These are phyloP conservation scores for Cavia aperea DNA, from an alignment of 2,113 vertebrate species.

Conservation along the genomic window DNA sequence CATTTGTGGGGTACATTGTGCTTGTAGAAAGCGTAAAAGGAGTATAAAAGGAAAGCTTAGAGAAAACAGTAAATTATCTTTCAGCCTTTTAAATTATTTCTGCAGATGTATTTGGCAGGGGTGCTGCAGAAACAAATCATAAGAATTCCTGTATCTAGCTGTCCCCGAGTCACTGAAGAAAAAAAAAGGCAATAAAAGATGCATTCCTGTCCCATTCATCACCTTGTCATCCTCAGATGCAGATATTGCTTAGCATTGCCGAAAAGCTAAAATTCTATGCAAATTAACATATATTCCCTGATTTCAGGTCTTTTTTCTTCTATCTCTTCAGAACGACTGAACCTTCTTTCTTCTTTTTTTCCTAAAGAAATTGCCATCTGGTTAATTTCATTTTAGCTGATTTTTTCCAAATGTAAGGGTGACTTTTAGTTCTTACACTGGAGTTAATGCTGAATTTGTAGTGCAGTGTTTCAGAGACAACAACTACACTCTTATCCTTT, in stretches of 20 bases:
- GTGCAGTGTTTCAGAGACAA: neutral
- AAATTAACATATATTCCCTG: constrained; percentile 24
- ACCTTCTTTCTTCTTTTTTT: neutral
- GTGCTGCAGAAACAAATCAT: constrained; percentile 81
- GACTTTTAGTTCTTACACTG: neutral
- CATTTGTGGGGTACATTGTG: constrained; percentile 78
- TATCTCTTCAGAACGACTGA: neutral
- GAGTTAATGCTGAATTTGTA: constrained; percentile 12
- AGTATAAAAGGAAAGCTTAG: constrained; percentile 66
- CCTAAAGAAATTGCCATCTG: neutral
- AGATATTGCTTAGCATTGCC: constrained; percentile 42
- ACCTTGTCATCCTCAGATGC: constrained; percentile 61
- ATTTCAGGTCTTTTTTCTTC: constrained; percentile 15
- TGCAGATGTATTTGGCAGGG: constrained; percentile 84
- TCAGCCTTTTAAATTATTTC: constrained; percentile 88
- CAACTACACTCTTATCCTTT: neutral
- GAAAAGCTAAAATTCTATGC: neutral
- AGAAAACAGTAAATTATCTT: constrained; percentile 87
- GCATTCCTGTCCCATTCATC: constrained; percentile 72
- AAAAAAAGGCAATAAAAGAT: constrained; percentile 76
- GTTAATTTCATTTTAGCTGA: constrained; percentile 6
- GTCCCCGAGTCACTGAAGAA: constrained; percentile 61
- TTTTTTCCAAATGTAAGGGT: neutral
- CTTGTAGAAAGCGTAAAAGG: constrained; percentile 78
- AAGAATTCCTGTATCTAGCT: constrained; percentile 81